Evolutionary conservation across 2,888 invertebrate genomes (phyloP).

Genomic region (Scaptomyza reducta): DNA sequence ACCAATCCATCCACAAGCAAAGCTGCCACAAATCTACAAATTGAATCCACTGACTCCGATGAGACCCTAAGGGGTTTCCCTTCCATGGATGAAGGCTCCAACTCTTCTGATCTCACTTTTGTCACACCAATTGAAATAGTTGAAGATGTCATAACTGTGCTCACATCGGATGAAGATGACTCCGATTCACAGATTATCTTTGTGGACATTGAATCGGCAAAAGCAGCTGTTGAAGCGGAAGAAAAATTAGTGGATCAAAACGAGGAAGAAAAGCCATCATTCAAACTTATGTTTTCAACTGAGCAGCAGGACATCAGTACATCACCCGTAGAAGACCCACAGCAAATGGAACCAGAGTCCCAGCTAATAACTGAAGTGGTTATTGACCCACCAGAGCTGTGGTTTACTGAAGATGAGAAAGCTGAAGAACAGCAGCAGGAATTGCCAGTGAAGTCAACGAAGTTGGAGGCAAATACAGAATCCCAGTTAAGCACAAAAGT

Average conservation of each 20-base stretch:
- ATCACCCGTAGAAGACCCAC: not conserved
- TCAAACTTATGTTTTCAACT: slow-evolving; percentile 34
- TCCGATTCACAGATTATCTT: slow-evolving; percentile 51
- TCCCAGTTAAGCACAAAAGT: not conserved
- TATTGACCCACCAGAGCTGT: slow-evolving; percentile 5
- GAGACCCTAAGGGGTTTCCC: slow-evolving; percentile 24
- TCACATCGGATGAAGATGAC: slow-evolving; percentile 35
- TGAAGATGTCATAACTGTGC: slow-evolving; percentile 39
- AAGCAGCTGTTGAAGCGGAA: not conserved
- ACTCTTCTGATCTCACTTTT: not conserved
- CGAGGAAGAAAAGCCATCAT: slow-evolving; percentile 12
- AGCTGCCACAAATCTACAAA: slow-evolving; percentile 7
- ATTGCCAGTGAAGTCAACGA: not conserved
- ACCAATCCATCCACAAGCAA: slow-evolving; percentile 21
- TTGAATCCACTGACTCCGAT: slow-evolving; percentile 47
- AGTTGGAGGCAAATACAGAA: not conserved
- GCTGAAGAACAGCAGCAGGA: not conserved
- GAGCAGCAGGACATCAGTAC: not conserved
- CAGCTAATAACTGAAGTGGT: slow-evolving; percentile 19
- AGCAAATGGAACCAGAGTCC: not conserved
- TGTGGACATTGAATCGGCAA: slow-evolving; percentile 35
- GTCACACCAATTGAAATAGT: slow-evolving; percentile 10
- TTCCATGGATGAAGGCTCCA: slow-evolving; percentile 10
- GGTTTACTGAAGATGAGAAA: slow-evolving; percentile 15
- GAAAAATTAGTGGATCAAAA: not conserved